These are phyloP conservation scores for Microcebus jonahi DNA, from an alignment of 2,113 vertebrate species.

Conservation along the genomic window DNA sequence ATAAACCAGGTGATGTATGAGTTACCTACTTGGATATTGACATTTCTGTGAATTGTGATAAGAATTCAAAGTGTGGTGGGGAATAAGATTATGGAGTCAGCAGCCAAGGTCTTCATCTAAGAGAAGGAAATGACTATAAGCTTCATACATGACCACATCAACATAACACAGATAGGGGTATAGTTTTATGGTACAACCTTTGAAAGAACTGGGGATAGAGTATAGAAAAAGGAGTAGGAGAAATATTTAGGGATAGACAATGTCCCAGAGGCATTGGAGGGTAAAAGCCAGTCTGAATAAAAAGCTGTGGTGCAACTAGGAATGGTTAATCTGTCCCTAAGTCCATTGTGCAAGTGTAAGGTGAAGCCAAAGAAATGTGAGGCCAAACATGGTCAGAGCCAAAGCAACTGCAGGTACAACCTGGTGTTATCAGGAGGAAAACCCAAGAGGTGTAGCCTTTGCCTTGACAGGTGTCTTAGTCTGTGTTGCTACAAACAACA, in stretches of 20 bases:
- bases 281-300: neutral
- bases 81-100: neutral
- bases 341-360: neutral
- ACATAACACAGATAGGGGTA: neutral
- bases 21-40: neutral
- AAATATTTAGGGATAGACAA: neutral
- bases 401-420: neutral
- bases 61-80: neutral
- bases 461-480: neutral
- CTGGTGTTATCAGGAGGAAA: neutral
- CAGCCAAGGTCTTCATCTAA: neutral
- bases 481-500: neutral
- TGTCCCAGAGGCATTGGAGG: accelerated
- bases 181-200: neutral
- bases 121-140: neutral
- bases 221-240: neutral
- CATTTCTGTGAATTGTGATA: neutral
- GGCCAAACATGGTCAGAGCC: neutral
- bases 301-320: neutral
- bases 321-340: neutral
- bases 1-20: neutral
- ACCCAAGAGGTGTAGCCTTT: neutral
- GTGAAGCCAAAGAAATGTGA: neutral
- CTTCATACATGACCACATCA: neutral
- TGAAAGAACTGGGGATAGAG: neutral